Evolutionary conservation across 2,888 invertebrate species (phyloP).

Genomic region (Yponomeuta evonymella): DNA sequence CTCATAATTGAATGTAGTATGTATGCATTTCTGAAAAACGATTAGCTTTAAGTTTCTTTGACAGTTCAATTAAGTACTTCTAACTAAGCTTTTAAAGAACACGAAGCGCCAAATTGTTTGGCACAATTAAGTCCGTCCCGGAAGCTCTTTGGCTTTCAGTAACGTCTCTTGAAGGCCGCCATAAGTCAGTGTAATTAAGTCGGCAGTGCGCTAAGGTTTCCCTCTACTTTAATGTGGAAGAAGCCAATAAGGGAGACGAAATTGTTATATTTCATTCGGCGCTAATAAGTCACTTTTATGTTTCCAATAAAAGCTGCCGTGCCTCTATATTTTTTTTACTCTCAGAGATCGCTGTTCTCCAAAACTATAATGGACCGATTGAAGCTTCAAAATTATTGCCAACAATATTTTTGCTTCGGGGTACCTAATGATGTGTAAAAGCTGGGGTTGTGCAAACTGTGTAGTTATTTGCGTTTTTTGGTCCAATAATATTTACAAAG

Average conservation of each 20-base stretch:
- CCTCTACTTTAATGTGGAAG: background rate
- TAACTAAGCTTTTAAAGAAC: background rate
- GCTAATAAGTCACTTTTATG: background rate
- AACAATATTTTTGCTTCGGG: background rate
- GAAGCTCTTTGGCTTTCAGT: background rate
- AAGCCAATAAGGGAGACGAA: background rate
- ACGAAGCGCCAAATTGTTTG: background rate
- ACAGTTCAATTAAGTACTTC: background rate
- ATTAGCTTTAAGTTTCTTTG: background rate
- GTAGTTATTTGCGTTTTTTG: background rate
- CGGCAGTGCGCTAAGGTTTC: background rate
- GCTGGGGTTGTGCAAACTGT: background rate
- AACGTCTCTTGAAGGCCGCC: background rate
- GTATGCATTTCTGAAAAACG: background rate
- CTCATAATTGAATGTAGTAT: no score
- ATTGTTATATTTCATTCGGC: background rate
- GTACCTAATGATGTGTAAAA: background rate
- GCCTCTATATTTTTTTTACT: background rate
- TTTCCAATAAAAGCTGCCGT: background rate
- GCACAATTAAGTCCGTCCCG: background rate
- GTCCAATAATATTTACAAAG: no score
- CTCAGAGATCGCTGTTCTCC: background rate
- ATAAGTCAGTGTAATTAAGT: slow-evolving; percentile 3
- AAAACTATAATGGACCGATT: background rate
- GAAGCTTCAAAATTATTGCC: background rate